Evolutionary conservation across 2,113 vertebrate genomes (phyloP).

Genomic region (Tragelaphus strepsiceros): DNA sequence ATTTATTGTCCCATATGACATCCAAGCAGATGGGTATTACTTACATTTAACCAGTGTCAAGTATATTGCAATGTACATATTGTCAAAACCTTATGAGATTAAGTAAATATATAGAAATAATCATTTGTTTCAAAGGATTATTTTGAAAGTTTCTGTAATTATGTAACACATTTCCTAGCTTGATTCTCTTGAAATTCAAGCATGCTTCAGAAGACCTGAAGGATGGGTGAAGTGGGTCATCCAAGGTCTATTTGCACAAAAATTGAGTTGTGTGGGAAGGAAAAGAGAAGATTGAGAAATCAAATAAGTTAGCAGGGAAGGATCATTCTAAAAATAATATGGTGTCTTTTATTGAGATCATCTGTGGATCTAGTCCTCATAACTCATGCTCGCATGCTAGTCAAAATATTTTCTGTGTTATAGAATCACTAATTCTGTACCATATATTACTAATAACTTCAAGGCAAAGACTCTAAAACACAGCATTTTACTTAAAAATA

Average conservation of each 20-base stretch:
- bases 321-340: neutral
- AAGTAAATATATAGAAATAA: neutral
- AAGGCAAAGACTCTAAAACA: neutral
- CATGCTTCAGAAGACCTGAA: fast-evolving
- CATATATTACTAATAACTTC: neutral
- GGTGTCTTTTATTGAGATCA: neutral
- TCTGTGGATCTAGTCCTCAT: fast-evolving
- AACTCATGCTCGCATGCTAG: neutral
- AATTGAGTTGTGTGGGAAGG: neutral
- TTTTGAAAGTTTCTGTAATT: neutral
- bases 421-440: neutral
- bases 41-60: neutral
- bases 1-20: neutral
- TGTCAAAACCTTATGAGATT: neutral
- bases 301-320: neutral
- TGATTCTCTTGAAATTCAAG: neutral
- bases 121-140: neutral
- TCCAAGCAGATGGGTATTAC: neutral
- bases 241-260: too few relatives aligned
- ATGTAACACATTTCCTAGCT: neutral
- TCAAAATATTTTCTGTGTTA: slow-evolving; percentile 4
- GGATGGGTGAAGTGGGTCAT: fast-evolving
- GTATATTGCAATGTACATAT: neutral
- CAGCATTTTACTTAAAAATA: neutral
- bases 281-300: neutral